These are phyloP conservation scores for human (Homo sapiens) DNA, from an alignment of 2,113 vertebrate genomes.

Conservation along the genomic window GRCh38 chr2:53174001-53174500, in stretches of 20 bases:
- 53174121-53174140: background rate
- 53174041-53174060: background rate
- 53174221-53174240: background rate
- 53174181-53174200: background rate
- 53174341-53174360: background rate
- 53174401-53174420: background rate
- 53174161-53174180: background rate
- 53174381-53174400: background rate
- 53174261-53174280: background rate
- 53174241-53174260: background rate
- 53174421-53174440: background rate
- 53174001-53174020: background rate
- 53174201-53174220: background rate
- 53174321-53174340: background rate
- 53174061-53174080: background rate
- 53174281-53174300: background rate
- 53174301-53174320: background rate
- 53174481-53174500: background rate
- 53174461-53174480: background rate
- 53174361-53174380: background rate
- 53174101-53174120: background rate
- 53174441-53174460: background rate
- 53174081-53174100: background rate
- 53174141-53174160: background rate
- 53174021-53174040: background rate